Evolutionary conservation across 2,888 invertebrate species (phyloP).

Genomic region (Harpagoxenus sublaevis): DNA sequence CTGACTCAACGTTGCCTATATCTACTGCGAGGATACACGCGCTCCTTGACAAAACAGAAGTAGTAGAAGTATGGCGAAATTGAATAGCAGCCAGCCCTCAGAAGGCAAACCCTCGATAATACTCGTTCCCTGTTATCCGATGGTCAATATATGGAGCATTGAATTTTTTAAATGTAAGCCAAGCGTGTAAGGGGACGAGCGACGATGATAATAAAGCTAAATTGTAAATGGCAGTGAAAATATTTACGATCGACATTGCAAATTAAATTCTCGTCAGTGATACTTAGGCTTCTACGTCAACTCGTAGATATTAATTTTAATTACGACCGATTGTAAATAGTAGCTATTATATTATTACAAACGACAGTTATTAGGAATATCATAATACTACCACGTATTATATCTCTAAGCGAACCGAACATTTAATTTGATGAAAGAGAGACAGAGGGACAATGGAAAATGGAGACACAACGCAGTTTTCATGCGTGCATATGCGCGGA

Average conservation of each 20-base stretch:
- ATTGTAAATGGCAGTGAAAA: background rate
- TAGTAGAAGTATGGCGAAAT: slow-evolving; percentile 7
- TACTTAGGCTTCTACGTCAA: background rate
- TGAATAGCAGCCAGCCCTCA: slow-evolving; percentile 12
- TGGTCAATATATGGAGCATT: background rate
- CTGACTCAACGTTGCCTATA: slow-evolving; percentile 25
- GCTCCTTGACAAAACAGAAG: slow-evolving; percentile 33
- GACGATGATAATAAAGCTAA: background rate
- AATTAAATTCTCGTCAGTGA: background rate
- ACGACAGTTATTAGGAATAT: background rate
- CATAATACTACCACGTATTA: background rate
- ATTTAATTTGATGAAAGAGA: slow-evolving; percentile 9
- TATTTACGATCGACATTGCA: background rate
- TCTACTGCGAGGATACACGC: slow-evolving; percentile 38
- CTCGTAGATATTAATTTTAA: slow-evolving; percentile 25
- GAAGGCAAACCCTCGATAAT: slow-evolving; percentile 21
- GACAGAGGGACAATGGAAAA: background rate
- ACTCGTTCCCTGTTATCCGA: background rate
- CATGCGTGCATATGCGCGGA: slow-evolving; percentile 15
- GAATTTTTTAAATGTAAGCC: background rate
- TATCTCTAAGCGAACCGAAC: background rate
- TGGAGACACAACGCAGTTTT: background rate
- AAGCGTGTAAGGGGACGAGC: background rate
- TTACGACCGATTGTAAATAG: background rate
- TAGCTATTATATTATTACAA: background rate